These are phyloP conservation scores for Hypolimnas misippus DNA, from an alignment of 2,888 invertebrate genomes.

Conservation along the genomic window DNA sequence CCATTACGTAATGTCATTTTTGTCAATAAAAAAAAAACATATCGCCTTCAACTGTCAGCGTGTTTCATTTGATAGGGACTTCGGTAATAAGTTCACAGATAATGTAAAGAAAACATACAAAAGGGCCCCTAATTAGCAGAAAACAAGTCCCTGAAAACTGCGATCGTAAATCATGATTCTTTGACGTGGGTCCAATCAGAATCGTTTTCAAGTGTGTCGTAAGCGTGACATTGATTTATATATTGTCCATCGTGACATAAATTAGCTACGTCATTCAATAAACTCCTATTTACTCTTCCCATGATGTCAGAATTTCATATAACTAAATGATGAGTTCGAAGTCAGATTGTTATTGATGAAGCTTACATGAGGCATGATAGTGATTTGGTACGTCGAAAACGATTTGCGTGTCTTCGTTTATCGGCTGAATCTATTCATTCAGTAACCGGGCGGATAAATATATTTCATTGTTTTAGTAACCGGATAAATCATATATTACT, in stretches of 20 bases:
- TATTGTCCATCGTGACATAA: conserved; percentile 38
- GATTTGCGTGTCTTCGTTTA: not conserved
- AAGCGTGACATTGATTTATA: conserved; percentile 42
- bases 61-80: not conserved
- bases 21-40: no score
- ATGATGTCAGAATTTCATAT: conserved; percentile 36
- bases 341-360: conserved; percentile 24
- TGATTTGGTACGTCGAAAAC: not conserved
- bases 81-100: not conserved
- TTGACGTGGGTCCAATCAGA: conserved; percentile 25
- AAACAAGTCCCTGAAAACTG: conserved; percentile 17
- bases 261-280: conserved; percentile 38
- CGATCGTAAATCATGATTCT: conserved; percentile 24
- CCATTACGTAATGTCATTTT: no score
- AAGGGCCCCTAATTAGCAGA: conserved; percentile 6
- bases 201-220: conserved; percentile 29
- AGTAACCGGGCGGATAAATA: no score
- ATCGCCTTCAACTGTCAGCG: no score
- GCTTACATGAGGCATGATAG: not conserved
- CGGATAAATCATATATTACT: not conserved
- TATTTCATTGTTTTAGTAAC: not conserved
- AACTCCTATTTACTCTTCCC: conserved; percentile 34
- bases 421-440: no score
- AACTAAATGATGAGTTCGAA: conserved; percentile 19
- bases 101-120: conserved; percentile 8